Evolutionary conservation across 2,113 vertebrate genomes (phyloP).

Genomic region (Lathamus discolor): DNA sequence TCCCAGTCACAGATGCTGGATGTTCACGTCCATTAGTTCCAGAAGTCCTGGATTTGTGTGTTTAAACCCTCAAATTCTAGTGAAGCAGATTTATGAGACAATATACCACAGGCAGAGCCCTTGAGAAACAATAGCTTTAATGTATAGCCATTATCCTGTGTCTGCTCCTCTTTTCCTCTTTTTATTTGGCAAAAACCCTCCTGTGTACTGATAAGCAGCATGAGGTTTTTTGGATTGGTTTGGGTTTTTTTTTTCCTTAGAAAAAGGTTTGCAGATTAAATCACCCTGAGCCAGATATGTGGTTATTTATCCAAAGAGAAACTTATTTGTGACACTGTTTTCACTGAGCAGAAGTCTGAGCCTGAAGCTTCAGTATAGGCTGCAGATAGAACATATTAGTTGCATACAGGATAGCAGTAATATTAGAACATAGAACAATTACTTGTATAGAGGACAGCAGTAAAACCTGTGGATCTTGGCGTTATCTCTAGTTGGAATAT

Average conservation of each 20-base stretch:
- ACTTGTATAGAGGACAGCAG: neutral
- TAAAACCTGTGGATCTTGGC: neutral
- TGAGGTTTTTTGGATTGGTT: neutral
- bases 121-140: neutral
- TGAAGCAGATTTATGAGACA: neutral
- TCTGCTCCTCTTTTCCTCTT: neutral
- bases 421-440: neutral
- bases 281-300: neutral
- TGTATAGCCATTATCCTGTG: neutral
- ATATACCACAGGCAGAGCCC: neutral
- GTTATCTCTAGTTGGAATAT: neutral
- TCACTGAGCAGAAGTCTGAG: neutral
- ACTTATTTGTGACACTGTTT: neutral
- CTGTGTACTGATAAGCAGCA: neutral
- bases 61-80: neutral
- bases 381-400: neutral
- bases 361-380: neutral
- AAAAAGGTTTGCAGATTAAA: neutral
- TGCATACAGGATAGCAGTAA: neutral
- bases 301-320: neutral
- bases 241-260: neutral
- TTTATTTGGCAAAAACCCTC: neutral
- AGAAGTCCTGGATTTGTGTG: neutral
- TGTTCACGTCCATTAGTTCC: accelerated
- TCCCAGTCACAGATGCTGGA: neutral